Percentiles rank a stretch among this genome's conserved stretches.
Evolutionary conservation across 2,888 invertebrate species (phyloP).

Genomic region (Cerastis rubricosa): DNA sequence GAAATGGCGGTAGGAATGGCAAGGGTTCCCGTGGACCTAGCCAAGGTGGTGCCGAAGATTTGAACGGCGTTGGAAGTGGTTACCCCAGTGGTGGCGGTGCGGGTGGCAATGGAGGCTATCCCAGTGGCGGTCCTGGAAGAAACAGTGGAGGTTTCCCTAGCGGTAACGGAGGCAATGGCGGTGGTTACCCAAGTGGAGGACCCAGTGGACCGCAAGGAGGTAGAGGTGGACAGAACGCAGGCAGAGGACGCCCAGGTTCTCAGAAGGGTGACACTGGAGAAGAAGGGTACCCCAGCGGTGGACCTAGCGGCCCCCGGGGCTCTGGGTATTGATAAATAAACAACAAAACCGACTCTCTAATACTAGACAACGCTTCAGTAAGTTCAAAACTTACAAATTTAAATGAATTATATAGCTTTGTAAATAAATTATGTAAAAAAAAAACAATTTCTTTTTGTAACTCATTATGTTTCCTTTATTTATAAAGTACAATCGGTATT

Average conservation of each 20-base stretch:
- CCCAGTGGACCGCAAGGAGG: slow-evolving; percentile 60
- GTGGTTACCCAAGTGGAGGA: slow-evolving; percentile 73
- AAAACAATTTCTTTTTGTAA: slow-evolving; percentile 29
- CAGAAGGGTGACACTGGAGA: slow-evolving; percentile 67
- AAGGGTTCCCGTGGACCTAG: slow-evolving; percentile 33
- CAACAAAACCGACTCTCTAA: slow-evolving; percentile 34
- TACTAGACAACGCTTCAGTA: slow-evolving; percentile 43
- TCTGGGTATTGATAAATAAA: slow-evolving; percentile 80
- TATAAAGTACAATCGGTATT: slow-evolving; percentile 42
- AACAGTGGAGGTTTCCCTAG: slow-evolving; percentile 34
- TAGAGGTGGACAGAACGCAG: slow-evolving; percentile 68
- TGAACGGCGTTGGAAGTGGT: slow-evolving; percentile 58
- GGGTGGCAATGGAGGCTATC: slow-evolving; percentile 48
- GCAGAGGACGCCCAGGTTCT: slow-evolving; percentile 67
- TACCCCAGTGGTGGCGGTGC: slow-evolving; percentile 64
- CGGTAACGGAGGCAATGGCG: slow-evolving; percentile 26
- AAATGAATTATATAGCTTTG: slow-evolving; percentile 56
- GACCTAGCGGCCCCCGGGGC: slow-evolving; percentile 84
- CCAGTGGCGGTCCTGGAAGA: slow-evolving; percentile 48
- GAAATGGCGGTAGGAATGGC: slow-evolving; percentile 59
- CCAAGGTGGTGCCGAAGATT: slow-evolving; percentile 46
- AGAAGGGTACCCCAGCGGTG: slow-evolving; percentile 85
- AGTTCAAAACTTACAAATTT: slow-evolving; percentile 41
- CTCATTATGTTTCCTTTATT: slow-evolving; percentile 55
- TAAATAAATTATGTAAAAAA: slow-evolving; percentile 61